Conservation (phyloP, 2,113 vertebrate genomes). For the Atlantisia rogersi region DNA sequence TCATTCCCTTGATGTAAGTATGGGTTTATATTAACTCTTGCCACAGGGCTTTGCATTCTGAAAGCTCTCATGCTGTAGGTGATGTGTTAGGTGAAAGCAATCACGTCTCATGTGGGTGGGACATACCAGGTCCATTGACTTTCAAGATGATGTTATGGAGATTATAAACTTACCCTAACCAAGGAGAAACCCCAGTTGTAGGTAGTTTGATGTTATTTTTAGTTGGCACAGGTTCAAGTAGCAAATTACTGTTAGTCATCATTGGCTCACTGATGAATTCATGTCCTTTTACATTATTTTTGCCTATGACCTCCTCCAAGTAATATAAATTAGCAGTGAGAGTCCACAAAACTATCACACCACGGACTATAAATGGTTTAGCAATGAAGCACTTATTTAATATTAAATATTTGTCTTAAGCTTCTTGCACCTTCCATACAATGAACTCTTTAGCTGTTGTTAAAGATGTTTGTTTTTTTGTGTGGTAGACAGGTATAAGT, state of each 20-base stretch:
- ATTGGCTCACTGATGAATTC: conserved; percentile 20
- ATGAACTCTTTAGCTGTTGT: background rate
- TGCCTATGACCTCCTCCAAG: conserved; percentile 17
- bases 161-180: background rate
- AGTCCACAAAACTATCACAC: conserved; percentile 21
- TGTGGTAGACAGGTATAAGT: background rate
- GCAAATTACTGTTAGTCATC: background rate
- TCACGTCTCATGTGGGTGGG: background rate
- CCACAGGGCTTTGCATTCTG: background rate
- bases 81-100: background rate
- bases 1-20: background rate
- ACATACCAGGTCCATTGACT: background rate
- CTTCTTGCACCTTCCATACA: background rate
- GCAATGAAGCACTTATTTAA: background rate
- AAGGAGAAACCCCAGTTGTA: background rate
- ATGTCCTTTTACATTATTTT: conserved; percentile 45
- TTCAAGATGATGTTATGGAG: background rate
- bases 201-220: background rate
- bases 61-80: background rate
- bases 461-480: background rate
- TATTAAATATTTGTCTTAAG: conserved; percentile 51
- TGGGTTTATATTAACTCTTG: background rate
- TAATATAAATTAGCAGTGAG: conserved; percentile 21
- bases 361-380: background rate
- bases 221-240: background rate